These are phyloP conservation scores for Macquaria australasica DNA, from an alignment of 2,113 vertebrate species.

Conservation along the genomic window DNA sequence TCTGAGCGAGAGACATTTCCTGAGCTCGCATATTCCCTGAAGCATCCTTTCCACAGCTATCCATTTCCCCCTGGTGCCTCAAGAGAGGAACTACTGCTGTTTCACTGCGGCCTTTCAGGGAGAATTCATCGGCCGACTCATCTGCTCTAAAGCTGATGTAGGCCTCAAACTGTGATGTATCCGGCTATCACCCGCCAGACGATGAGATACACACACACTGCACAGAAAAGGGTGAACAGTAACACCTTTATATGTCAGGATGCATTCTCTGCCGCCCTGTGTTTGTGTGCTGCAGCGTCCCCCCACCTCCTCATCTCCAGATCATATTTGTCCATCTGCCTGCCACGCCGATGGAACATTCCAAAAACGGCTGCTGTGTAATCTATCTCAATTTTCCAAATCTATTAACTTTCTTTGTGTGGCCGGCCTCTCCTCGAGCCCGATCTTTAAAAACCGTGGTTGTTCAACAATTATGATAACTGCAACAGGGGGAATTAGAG, in stretches of 20 bases:
- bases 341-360: constrained; percentile 73
- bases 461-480: constrained; percentile 88
- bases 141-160: constrained; percentile 24
- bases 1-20: constrained; percentile 53
- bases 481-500: constrained; percentile 85
- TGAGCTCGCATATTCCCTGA: constrained; percentile 66
- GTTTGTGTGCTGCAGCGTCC: constrained; percentile 26
- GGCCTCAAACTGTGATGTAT: constrained; percentile 68
- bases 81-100: constrained; percentile 80
- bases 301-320: constrained; percentile 55
- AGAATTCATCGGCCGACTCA: constrained; percentile 40
- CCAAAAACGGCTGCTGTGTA: constrained; percentile 76
- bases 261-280: constrained; percentile 51
- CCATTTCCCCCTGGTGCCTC: constrained; percentile 87
- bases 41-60: constrained; percentile 83
- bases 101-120: constrained; percentile 42
- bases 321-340: constrained; percentile 83
- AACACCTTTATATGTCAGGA: constrained; percentile 70
- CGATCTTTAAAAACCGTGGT: constrained; percentile 83
- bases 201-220: constrained; percentile 33
- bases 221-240: constrained; percentile 51
- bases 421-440: constrained; percentile 75
- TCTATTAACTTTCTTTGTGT: constrained; percentile 86
- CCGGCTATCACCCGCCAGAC: constrained; percentile 36
- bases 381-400: constrained; percentile 86